phyloP scores from a whole-genome alignment of 2,113 vertebrate species.

The Speoplatyrhinus poulsoni region DNA sequence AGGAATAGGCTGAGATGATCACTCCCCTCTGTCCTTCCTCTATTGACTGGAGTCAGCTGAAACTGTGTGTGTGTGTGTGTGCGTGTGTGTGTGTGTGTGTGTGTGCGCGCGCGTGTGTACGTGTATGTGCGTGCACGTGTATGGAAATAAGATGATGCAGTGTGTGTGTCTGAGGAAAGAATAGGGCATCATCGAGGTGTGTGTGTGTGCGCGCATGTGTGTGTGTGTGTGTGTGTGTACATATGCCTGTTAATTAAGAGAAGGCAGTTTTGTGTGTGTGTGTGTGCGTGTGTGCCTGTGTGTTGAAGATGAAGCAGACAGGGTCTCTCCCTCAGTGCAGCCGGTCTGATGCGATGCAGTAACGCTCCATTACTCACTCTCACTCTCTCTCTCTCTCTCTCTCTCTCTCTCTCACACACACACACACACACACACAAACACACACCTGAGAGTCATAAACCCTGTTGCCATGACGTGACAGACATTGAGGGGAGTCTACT shows the following conservation, averaged over 20 bases:
- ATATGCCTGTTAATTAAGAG: background rate
- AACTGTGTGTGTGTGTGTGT: constrained; percentile 24
- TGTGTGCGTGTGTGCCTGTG: no score
- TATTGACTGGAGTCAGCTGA: constrained; percentile 30
- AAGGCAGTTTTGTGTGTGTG: background rate
- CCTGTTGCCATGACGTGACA: no score
- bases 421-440: background rate
- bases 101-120: constrained; percentile 14
- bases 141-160: no score
- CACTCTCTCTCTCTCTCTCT: constrained; percentile 3
- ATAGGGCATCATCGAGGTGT: background rate
- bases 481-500: no score
- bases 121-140: background rate
- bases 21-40: constrained; percentile 39
- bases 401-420: constrained; percentile 18
- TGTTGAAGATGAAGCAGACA: no score
- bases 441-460: no score
- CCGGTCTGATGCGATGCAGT: background rate
- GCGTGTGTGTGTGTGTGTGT: constrained; percentile 9
- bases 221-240: constrained; percentile 5
- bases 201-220: constrained; percentile 10
- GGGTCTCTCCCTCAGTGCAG: no score
- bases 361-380: background rate
- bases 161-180: no score
- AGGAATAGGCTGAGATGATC: constrained; percentile 28